Evolutionary conservation across 2,113 vertebrate species (phyloP), one percentile per base, ranked within the genome.

Genomic region (Axis porcinus): DNA sequence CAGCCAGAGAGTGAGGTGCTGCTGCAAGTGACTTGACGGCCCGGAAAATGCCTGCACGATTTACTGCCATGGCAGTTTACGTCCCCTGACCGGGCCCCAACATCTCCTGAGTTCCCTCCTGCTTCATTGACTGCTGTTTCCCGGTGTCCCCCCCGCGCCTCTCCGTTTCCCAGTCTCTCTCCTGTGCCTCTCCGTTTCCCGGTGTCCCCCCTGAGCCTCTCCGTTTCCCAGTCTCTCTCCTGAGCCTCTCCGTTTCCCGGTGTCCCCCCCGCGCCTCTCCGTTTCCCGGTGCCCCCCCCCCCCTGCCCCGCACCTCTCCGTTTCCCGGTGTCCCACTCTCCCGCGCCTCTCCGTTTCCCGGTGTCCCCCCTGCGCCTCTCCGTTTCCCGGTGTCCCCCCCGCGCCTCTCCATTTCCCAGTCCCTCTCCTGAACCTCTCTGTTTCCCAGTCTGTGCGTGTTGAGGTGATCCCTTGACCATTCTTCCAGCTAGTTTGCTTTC

Each of bases 261-360:
- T 50, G 5, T 43, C 57, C 25, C 57, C 9, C 1, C 57, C 12
- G 8, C 1, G 55, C 55, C 55, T 57, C 55, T 10, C 21, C 23
- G 0, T 27, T 58, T 4, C 57, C 57, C 23, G 0, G 23, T 5
- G 9, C 12, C 57, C 57, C 57, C 54, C 0, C n/a, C n/a, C n/a
- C n/a, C n/a, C n/a, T n/a, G n/a, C n/a, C 52, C 43, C 7, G 17
- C 17, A 6, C 54, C 54, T 54, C 55, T 55, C 55, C 1, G 6
- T 57, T 57, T 57, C 40, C 43, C 45, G 8, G 58, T n/a, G 27
- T 33, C 13, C 45, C 82, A n/a, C n/a, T n/a, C 10, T 7, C 50
- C 25, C 0, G 57, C 10, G 3, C 27, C 58, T 60, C 58, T 30
- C 36, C 91, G 13, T 30, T 89, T 54, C 40, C 43, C 40, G 9